Base-by-base conservation (phyloP, 2,888 invertebrate genomes). In the Apotomis turbidana region DNA sequence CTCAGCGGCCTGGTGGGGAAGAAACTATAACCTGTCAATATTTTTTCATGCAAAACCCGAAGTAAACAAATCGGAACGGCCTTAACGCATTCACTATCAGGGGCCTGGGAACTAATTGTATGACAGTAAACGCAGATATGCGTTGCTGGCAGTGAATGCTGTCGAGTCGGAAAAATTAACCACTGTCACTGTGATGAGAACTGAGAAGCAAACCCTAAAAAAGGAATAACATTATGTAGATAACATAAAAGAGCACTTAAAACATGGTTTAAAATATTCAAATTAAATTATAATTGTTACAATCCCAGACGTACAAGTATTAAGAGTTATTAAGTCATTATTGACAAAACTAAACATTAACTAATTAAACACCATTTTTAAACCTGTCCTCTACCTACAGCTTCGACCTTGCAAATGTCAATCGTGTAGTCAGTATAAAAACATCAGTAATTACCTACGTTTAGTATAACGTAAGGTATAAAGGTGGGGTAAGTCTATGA, bases 371-470 rank as follows among this genome's bases (percentile, higher is more conserved):
- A 44, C 66, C 57, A 66, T 57, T 66, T 66, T 66, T 57, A 66
- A 55, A 66, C 66, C 46, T 12, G 54, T 55, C 12, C 41, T 54
- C 27, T 44, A 41, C 44, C 57, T 55, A 6, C 27, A 66, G 55
- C 55, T 66, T 66, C 55, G 66, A 57, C 46, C 60, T 68, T 27
- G 54, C 36, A 68, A 46, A 60, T 68, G 61, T 61, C 68, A 61
- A 68, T 54, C 54, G 55, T 66, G 55, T 27, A 66, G 55, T 66
- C 46, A 66, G 27, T 57, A 27, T 13, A 27, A 64, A 54, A 66
- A 57, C 46, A 66, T 57, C 66, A 46, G 27, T 57, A 64, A 41
- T 41, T 64, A 66, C 27, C 27, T 27, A 27, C 46, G 6, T 57
- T 66, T 57, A 57, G 66, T 57, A 3, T 46, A 46, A 46, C n/a